Base-by-base conservation (phyloP, 1,140 invertebrate genomes). In the Dendrolimus kikuchii region DNA sequence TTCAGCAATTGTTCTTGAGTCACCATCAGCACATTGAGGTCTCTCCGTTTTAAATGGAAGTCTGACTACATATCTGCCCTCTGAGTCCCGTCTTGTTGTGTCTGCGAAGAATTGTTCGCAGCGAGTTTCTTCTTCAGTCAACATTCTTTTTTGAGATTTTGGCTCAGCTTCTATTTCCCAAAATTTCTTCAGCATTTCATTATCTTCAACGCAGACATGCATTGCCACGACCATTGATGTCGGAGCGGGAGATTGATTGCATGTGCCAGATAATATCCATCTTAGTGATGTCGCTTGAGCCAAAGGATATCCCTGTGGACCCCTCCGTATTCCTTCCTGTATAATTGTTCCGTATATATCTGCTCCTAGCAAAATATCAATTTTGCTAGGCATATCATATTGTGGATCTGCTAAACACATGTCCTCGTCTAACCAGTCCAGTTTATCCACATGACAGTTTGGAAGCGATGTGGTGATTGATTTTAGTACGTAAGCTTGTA, bases 21-120 rank as follows among this genome's bases (percentile, higher is more conserved):
- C 38, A 36, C 4, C 7, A n/a, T 46, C 4, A 40, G 8, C 36
- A 7, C 38, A n/a, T n/a, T n/a, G n/a, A 39, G 53, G 56, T 9
- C 63, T 49, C 6, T 65, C 53, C 2, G 23, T 49, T 7, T 49
- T 62, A 44, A 76, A 75, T 36, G 79, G 75, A 36, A 81, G 55
- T 38, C 44, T 53, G 7, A 80, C 77, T n/a, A 73, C 47, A 51
- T 64, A 79, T 57, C 72, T 57, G 23, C 73, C 72, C 40, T 64
- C 59, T 37, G 46, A 8, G 41, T 60, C 45, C 56, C 64, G 57
- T 5, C 7, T 51, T 5, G 51, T 55, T 8, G 61, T 71, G 9
- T 49, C 40, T 43, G 53, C 43, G 53, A 61, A 76, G 6, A 65
- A 46, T 38, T 55, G 43, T 61, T 75, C 67, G 59, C 65, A 71